Evolutionary conservation across 92 coral and sea anemone species (phyloP), one percentile per base, ranked within the genome.

Genomic region (Parazoanthus darwini): DNA sequence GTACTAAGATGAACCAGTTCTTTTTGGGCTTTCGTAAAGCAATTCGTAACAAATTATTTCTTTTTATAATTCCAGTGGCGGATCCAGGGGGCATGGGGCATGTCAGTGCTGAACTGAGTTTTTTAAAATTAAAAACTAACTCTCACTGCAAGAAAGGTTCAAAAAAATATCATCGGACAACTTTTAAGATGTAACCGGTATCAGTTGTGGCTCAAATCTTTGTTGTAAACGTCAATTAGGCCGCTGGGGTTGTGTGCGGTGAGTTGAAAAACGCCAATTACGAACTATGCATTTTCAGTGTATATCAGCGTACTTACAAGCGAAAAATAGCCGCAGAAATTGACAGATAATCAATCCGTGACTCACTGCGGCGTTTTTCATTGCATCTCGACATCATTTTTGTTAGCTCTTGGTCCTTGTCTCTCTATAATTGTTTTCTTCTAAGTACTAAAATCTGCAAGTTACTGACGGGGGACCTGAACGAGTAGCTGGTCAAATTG

Each of bases 391-490:
- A 29, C 77, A 73, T 73, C 77, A 25, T 5, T 37, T 73, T 73
- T 73, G 77, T 73, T 73, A 73, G 77, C 77, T 73, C 77, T 73
- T 73, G 38, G 77, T 6, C 39, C 36, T 73, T 73, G 77, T 73
- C 36, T 73, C 77, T 29, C 38, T 73, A 73, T n/a, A 73, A 70
- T 70, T 50, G 56, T 50, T 50, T 50, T 50, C 56, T 50, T 50
- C 56, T 50, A 10, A 50, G 56, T 50, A 10, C 56, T 50, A 50
- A 50, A 50, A 6, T 50, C 56, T 50, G 56, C 56, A 50, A 50
- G 56, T 50, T 50, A 50, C 56, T 50, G 56, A 50, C 56, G 11
- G 56, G 56, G 56, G 56, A 50, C 0, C 56, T 50, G 56, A 50
- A 50, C 56, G 56, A 0, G 56, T 0, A 50, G 56, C 0, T 6